Conservation (phyloP, 2,888 invertebrate genomes). For the Diloba caeruleocephala region DNA sequence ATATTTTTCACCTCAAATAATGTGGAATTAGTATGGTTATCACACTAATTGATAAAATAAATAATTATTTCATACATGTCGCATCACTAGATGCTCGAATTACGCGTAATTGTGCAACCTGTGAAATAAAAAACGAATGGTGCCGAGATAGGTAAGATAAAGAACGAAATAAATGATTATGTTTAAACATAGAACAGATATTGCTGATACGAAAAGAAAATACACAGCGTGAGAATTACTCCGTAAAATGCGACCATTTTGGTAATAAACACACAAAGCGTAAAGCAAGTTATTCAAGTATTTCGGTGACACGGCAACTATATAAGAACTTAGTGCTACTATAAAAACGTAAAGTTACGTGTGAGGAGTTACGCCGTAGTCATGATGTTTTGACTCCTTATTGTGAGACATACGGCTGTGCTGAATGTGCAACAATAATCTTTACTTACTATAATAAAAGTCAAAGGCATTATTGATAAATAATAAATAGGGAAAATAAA, state of each 20-base stretch:
- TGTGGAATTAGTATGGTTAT: too few relatives aligned
- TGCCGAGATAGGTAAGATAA: too few relatives aligned
- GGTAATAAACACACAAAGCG: constrained; percentile 26
- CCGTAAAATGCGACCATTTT: constrained; percentile 25
- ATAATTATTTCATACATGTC: too few relatives aligned
- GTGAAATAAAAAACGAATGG: too few relatives aligned
- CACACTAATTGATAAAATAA: too few relatives aligned
- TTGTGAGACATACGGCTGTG: constrained; percentile 12
- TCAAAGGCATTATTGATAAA: not conserved
- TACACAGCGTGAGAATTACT: constrained; percentile 24
- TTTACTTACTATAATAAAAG: too few relatives aligned
- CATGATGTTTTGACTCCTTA: constrained; percentile 31
- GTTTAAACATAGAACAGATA: constrained; percentile 8
- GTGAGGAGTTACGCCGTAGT: constrained; percentile 35
- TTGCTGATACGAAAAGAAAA: constrained; percentile 28
- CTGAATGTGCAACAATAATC: too few relatives aligned
- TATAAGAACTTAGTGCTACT: constrained; percentile 61
- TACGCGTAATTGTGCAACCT: too few relatives aligned
- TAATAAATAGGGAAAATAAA: too few relatives aligned
- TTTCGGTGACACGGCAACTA: constrained; percentile 60
- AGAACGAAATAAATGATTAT: not conserved
- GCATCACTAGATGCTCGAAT: too few relatives aligned
- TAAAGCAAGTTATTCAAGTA: constrained; percentile 47
- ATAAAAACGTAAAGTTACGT: constrained; percentile 62
- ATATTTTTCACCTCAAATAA: too few relatives aligned